phyloP scores from a whole-genome alignment of 1,140 invertebrate species.

The Oncopeltus fasciatus region DNA sequence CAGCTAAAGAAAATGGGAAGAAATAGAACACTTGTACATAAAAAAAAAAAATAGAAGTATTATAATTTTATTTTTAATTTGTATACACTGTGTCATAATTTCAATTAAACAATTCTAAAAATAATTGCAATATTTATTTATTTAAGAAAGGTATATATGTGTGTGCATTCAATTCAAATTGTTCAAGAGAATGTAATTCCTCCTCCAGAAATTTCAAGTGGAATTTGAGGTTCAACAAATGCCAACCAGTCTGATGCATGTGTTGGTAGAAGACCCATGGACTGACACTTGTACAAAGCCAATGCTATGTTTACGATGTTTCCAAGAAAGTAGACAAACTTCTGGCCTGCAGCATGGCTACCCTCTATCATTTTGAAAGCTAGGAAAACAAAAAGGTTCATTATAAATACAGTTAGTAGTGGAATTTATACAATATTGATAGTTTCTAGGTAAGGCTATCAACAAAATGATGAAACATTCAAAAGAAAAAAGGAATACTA shows the following conservation, averaged over 20 bases:
- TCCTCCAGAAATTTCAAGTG: conserved; percentile 77
- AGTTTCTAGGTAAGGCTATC: too few relatives aligned
- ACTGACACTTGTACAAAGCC: conserved; percentile 96
- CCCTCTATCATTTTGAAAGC: conserved; percentile 93
- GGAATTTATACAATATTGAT: too few relatives aligned
- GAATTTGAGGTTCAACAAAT: conserved; percentile 82
- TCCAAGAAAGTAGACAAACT: conserved; percentile 87
- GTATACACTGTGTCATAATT: background rate
- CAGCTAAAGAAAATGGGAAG: conserved; percentile 16
- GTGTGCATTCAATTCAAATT: conserved; percentile 22
- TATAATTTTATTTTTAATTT: background rate
- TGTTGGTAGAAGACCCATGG: conserved; percentile 93
- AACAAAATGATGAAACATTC: too few relatives aligned
- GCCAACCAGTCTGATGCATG: conserved; percentile 98
- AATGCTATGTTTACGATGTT: conserved; percentile 85
- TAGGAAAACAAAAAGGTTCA: conserved; percentile 27
- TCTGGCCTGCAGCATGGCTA: conserved; percentile 77
- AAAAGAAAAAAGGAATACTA: too few relatives aligned
- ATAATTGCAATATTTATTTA: background rate
- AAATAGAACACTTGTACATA: background rate
- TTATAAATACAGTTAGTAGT: too few relatives aligned
- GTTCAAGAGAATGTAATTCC: conserved; percentile 49
- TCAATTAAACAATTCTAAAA: background rate
- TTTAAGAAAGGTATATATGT: background rate
- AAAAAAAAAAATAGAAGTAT: background rate